Evolutionary conservation across 2,797 vertebrate genomes (phyloP).

Genomic region (Miichthys miiuy): DNA sequence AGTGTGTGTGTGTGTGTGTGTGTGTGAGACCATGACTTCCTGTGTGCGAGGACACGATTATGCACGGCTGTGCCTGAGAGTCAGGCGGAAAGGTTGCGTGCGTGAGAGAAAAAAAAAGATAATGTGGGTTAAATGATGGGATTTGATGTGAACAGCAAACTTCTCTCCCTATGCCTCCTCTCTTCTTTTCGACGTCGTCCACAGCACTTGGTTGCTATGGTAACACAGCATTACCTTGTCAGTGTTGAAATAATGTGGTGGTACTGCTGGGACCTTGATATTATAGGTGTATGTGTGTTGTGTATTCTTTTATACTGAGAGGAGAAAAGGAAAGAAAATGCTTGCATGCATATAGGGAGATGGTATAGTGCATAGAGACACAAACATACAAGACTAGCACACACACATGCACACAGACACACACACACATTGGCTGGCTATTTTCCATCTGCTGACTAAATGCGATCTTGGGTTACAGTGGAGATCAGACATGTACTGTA

Average conservation of each 20-base stretch:
- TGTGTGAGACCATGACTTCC: constrained; percentile 20
- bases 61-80: constrained; percentile 19
- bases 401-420: neutral
- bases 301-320: constrained; percentile 6
- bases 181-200: constrained; percentile 22
- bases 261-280: constrained; percentile 32
- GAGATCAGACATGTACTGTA: constrained; percentile 38
- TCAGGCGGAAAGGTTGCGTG: constrained; percentile 25
- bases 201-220: constrained; percentile 62
- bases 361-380: neutral
- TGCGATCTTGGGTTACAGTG: constrained; percentile 56
- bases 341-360: neutral
- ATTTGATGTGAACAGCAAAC: constrained; percentile 48
- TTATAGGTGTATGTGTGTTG: constrained; percentile 28
- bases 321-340: neutral
- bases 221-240: constrained; percentile 63
- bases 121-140: constrained; percentile 54
- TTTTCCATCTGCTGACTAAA: constrained; percentile 67
- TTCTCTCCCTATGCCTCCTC: constrained; percentile 39
- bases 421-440: constrained; percentile 35
- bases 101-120: constrained; percentile 25
- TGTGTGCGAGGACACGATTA: constrained; percentile 36
- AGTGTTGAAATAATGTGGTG: constrained; percentile 45
- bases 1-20: constrained; percentile 20
- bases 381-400: neutral